Conservation (phyloP, 1,140 invertebrate genomes). For the Mylabris phalerata region DNA sequence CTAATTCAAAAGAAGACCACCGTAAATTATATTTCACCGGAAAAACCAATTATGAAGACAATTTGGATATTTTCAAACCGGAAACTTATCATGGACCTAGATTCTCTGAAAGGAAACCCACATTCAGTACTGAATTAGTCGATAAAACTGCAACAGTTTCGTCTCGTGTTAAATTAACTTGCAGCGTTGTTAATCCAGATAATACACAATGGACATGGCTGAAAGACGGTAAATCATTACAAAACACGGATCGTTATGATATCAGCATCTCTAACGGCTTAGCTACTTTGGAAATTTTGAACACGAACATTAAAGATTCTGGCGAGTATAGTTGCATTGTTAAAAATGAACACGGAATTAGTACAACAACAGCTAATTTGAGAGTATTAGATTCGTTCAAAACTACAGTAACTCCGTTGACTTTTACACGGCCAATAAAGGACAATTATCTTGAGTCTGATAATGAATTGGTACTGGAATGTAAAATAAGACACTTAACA, state of each 20-base stretch:
- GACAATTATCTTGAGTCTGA: constrained; percentile 43
- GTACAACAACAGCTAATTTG: constrained; percentile 60
- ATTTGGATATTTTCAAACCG: constrained; percentile 26
- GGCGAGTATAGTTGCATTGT: constrained; percentile 71
- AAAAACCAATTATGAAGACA: constrained; percentile 10
- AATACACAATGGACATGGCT: constrained; percentile 78
- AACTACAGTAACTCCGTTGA: constrained; percentile 57
- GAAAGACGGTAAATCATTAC: constrained; percentile 58
- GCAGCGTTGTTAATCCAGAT: constrained; percentile 73
- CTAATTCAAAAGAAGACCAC: no score
- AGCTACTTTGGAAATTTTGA: constrained; percentile 66
- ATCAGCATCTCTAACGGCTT: constrained; percentile 54
- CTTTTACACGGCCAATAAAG: constrained; percentile 64
- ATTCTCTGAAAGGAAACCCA: constrained; percentile 53
- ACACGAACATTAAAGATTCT: constrained; percentile 55
- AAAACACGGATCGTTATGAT: not conserved
- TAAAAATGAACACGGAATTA: constrained; percentile 63
- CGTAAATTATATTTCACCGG: not conserved
- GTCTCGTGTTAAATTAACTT: constrained; percentile 71
- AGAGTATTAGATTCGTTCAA: constrained; percentile 65
- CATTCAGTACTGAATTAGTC: constrained; percentile 73
- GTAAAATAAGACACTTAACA: constrained; percentile 64
- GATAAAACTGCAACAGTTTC: constrained; percentile 68
- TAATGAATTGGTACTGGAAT: constrained; percentile 70
- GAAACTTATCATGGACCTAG: constrained; percentile 24